A percentile compares a stretch with the other conserved stretches of the same genome.
These are phyloP conservation scores for Dendrocincla tyrannina DNA, from an alignment of 2,797 vertebrate species.

Conservation along the genomic window DNA sequence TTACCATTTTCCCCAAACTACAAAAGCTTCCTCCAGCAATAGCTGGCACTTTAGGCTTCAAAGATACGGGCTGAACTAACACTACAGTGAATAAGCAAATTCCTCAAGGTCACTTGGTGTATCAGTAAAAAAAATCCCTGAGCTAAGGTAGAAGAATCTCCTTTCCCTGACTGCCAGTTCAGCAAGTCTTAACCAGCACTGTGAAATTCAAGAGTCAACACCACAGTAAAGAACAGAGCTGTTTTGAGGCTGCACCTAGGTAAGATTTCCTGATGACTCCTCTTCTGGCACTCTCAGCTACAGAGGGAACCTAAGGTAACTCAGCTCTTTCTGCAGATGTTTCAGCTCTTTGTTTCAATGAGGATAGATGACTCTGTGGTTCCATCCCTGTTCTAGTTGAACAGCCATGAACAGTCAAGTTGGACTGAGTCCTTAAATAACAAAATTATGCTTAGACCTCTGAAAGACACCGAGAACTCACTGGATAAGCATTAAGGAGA, in stretches of 20 bases:
- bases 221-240: neutral
- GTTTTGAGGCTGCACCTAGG: neutral
- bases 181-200: neutral
- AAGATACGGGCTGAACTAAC: neutral
- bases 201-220: neutral
- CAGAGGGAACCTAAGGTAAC: neutral
- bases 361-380: neutral
- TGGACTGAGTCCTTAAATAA: neutral
- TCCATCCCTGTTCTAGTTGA: neutral
- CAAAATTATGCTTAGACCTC: neutral
- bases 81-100: neutral
- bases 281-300: neutral
- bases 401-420: neutral
- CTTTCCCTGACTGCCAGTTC: neutral
- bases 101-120: neutral
- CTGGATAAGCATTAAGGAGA: neutral
- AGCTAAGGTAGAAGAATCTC: neutral
- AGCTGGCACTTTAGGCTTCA: neutral
- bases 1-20: neutral
- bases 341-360: neutral
- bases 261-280: neutral
- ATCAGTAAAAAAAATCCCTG: slow-evolving; percentile 3
- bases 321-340: neutral
- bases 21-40: neutral
- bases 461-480: neutral